A percentile compares a stretch with the other conserved stretches of the same genome.
phyloP scores from a whole-genome alignment of 2,888 invertebrate species.

The Tinea pellionella region DNA sequence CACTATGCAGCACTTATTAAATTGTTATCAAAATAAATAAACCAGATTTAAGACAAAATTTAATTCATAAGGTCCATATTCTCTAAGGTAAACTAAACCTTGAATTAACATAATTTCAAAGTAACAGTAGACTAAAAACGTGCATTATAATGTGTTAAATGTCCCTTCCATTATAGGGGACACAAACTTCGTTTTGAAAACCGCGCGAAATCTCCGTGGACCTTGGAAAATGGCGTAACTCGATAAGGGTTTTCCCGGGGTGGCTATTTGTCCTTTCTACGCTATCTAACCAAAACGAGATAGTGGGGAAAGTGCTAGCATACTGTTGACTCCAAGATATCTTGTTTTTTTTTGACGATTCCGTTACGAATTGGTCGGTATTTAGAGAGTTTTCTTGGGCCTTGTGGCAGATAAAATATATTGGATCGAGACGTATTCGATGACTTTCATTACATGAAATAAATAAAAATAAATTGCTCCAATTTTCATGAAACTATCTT shows the following conservation, averaged over 20 bases:
- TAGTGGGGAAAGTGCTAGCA: constrained; percentile 10
- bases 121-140: constrained; percentile 2
- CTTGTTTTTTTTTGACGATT: constrained; percentile 6
- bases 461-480: no score
- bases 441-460: not conserved
- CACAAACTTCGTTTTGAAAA: constrained; percentile 12
- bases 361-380: not conserved
- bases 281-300: constrained; percentile 14
- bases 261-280: constrained; percentile 20
- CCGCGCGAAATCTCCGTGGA: constrained; percentile 10
- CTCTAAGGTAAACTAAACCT: not conserved
- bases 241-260: constrained; percentile 17
- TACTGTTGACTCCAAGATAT: not conserved
- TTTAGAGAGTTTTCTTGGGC: not conserved
- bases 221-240: constrained; percentile 14
- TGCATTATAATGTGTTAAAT: not conserved
- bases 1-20: no score
- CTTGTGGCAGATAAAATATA: not conserved
- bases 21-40: no score
- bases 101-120: constrained; percentile 4
- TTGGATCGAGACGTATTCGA: not conserved
- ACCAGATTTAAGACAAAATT: no score
- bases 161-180: constrained; percentile 1
- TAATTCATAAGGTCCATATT: not conserved
- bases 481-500: no score